Evolutionary conservation across 2,113 vertebrate genomes (phyloP).

Genomic region (Thinocorus orbignyianus): DNA sequence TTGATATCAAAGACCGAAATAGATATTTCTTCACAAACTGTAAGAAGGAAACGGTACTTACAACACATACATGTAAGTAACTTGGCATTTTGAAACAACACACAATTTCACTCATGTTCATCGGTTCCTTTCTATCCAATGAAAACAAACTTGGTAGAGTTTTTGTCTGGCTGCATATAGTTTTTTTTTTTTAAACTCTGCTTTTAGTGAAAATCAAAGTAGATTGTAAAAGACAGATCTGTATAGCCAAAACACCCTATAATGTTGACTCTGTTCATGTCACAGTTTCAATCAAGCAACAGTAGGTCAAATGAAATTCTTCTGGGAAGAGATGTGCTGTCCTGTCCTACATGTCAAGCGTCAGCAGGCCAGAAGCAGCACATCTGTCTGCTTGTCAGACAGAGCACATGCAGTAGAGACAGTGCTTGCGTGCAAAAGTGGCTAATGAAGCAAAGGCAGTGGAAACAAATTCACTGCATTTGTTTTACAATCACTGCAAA

Average conservation of each 20-base stretch:
- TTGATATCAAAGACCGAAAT: neutral
- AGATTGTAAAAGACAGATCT: neutral
- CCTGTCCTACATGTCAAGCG: neutral
- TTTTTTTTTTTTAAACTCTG: neutral
- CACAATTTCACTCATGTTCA: neutral
- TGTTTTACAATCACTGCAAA: neutral
- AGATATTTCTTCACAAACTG: neutral
- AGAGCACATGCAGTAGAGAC: neutral
- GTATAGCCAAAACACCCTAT: neutral
- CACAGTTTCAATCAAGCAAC: fast-evolving
- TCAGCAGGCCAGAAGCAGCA: neutral
- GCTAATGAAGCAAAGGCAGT: neutral
- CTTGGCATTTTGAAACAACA: neutral
- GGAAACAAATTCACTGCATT: neutral
- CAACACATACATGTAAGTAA: neutral
- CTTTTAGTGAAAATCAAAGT: neutral
- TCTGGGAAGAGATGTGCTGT: neutral
- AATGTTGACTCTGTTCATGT: fast-evolving
- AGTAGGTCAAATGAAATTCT: neutral
- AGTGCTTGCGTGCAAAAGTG: neutral
- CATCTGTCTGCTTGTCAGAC: neutral
- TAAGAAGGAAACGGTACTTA: neutral
- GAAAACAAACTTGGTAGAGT: neutral
- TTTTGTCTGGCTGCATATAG: neutral
- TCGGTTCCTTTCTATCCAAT: neutral